phyloP scores from a whole-genome alignment of 2,113 vertebrate genomes.

The Eolophus roseicapilla region DNA sequence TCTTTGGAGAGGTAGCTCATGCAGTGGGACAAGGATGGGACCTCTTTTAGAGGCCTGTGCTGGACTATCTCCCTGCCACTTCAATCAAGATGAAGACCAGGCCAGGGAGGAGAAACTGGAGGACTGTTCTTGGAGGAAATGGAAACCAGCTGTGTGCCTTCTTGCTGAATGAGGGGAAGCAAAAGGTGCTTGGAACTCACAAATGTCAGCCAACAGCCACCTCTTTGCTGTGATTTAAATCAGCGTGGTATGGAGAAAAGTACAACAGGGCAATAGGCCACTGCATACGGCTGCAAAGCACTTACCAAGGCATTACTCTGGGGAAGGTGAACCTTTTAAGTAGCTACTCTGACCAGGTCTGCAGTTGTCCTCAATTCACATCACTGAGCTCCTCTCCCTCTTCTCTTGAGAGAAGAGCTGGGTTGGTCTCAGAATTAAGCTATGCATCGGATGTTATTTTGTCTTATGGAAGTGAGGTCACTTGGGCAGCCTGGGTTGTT shows the following conservation, averaged over 20 bases:
- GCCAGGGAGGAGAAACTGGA: not conserved
- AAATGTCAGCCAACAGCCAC: not conserved
- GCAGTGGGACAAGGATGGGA: not conserved
- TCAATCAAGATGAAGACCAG: not conserved
- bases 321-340: not conserved
- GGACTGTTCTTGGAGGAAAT: not conserved
- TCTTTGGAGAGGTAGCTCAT: not conserved
- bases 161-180: not conserved
- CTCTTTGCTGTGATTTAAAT: not conserved
- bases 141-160: not conserved
- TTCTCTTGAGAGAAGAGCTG: not conserved
- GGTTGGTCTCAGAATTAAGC: not conserved
- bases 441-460: accelerated
- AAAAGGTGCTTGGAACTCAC: not conserved
- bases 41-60: not conserved
- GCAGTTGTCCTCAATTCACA: not conserved
- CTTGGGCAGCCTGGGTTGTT: not conserved
- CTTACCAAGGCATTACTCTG: not conserved
- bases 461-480: not conserved
- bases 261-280: not conserved
- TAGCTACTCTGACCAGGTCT: not conserved
- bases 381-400: not conserved
- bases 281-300: not conserved
- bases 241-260: not conserved
- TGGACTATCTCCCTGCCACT: not conserved